Evolutionary conservation across 2,797 vertebrate genomes (phyloP).

Genomic region (Serranus cabrilla): DNA sequence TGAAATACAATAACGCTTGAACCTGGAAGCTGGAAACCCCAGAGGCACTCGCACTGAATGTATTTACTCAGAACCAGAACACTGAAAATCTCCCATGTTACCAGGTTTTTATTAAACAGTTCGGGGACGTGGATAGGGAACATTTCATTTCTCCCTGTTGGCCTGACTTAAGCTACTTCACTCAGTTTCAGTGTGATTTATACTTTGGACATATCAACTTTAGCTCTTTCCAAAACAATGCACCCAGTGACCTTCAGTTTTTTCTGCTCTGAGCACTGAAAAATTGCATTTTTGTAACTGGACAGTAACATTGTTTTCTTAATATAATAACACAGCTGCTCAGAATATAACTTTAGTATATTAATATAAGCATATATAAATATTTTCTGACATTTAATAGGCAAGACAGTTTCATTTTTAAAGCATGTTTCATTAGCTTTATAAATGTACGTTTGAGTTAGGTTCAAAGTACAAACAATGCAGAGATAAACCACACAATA

Average conservation of each 20-base stretch:
- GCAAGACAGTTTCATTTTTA: too few relatives aligned
- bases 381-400: not conserved
- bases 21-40: constrained; percentile 13
- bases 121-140: not conserved
- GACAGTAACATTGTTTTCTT: not conserved
- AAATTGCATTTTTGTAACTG: not conserved
- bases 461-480: too few relatives aligned
- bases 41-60: constrained; percentile 19
- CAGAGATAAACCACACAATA: too few relatives aligned
- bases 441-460: too few relatives aligned
- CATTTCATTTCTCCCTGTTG: constrained; percentile 8
- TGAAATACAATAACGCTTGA: constrained; percentile 19
- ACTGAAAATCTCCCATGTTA: constrained; percentile 6
- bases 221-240: not conserved
- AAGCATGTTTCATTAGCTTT: too few relatives aligned
- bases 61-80: constrained; percentile 21
- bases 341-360: not conserved
- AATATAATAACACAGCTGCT: constrained; percentile 5
- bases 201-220: constrained; percentile 17
- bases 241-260: not conserved
- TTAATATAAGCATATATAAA: not conserved
- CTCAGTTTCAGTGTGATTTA: constrained; percentile 11
- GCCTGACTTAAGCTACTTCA: not conserved
- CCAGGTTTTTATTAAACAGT: constrained; percentile 5
- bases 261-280: not conserved